Percentiles rank a stretch among this genome's conserved stretches.
These are phyloP conservation scores for Noctua pronuba DNA, from an alignment of 2,888 invertebrate genomes.

Conservation along the genomic window DNA sequence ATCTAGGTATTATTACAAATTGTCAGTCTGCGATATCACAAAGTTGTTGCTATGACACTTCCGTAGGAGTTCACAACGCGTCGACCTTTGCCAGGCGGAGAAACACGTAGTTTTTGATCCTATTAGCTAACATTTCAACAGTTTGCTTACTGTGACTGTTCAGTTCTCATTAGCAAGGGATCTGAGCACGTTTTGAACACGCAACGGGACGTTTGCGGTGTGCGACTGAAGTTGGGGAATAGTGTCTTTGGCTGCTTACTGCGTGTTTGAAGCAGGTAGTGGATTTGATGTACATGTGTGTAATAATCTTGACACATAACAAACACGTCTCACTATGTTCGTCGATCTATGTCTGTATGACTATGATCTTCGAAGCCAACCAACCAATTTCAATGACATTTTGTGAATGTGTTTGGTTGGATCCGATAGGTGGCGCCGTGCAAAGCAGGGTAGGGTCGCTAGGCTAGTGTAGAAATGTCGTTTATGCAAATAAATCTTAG, in stretches of 20 bases:
- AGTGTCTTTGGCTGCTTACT: neutral
- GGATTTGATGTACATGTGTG: neutral
- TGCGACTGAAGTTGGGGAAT: neutral
- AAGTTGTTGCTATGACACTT: neutral
- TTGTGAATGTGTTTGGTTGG: too few relatives aligned
- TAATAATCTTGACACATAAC: too few relatives aligned
- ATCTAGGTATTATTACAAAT: neutral
- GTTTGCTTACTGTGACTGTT: neutral
- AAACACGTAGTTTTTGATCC: conserved; percentile 6
- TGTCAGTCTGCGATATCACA: neutral
- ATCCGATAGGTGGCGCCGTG: too few relatives aligned
- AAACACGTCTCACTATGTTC: too few relatives aligned
- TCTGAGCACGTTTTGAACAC: neutral
- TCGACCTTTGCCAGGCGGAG: neutral
- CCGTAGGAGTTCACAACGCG: neutral
- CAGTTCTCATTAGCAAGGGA: neutral
- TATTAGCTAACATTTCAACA: neutral
- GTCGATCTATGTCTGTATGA: too few relatives aligned
- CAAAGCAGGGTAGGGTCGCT: too few relatives aligned
- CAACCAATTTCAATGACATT: too few relatives aligned
- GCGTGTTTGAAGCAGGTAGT: neutral
- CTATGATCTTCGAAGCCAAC: too few relatives aligned
- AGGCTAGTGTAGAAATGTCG: too few relatives aligned
- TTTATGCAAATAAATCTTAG: too few relatives aligned
- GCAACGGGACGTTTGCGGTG: neutral